These are phyloP conservation scores for Chromis chromis DNA, from an alignment of 2,797 vertebrate genomes.

Conservation along the genomic window DNA sequence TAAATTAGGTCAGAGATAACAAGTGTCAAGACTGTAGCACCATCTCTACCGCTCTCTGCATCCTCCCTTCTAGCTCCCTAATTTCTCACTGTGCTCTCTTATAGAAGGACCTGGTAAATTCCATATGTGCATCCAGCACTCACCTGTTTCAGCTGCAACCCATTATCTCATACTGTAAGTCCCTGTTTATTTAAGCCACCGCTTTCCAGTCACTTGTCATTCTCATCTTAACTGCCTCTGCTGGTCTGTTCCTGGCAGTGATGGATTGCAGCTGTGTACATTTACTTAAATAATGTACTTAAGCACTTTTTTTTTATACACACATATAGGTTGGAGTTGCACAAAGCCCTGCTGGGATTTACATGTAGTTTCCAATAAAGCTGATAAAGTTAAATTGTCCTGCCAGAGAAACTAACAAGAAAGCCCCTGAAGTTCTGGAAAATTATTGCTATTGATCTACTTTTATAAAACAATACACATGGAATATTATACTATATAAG, in stretches of 20 bases:
- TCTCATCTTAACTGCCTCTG: background rate
- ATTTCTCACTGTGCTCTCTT: conserved; percentile 30
- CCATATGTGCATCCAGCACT: conserved; percentile 19
- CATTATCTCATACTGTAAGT: conserved; percentile 22
- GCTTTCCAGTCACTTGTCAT: conserved; percentile 18
- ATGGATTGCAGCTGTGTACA: background rate
- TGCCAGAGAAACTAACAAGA: conserved; percentile 16
- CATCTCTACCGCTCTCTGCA: conserved; percentile 26
- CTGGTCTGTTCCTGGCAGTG: conserved; percentile 4
- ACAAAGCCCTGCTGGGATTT: conserved; percentile 14
- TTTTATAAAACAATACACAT: conserved; percentile 26
- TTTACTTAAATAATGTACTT: background rate
- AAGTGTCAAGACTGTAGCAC: conserved; percentile 42
- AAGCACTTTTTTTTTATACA: background rate
- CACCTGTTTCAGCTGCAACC: conserved; percentile 35
- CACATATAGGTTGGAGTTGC: background rate
- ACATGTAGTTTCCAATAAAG: conserved; percentile 10
- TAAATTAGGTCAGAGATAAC: conserved; percentile 57
- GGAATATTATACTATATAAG: conserved; percentile 6
- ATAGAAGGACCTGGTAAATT: conserved; percentile 15
- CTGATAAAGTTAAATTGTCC: conserved; percentile 20
- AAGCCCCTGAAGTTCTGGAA: conserved; percentile 17
- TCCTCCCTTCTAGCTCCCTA: conserved; percentile 11
- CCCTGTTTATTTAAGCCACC: conserved; percentile 20
- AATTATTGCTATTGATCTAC: conserved; percentile 25